Evolutionary conservation across 2,888 invertebrate genomes (phyloP).

Genomic region (Deladenus siricidicola): DNA sequence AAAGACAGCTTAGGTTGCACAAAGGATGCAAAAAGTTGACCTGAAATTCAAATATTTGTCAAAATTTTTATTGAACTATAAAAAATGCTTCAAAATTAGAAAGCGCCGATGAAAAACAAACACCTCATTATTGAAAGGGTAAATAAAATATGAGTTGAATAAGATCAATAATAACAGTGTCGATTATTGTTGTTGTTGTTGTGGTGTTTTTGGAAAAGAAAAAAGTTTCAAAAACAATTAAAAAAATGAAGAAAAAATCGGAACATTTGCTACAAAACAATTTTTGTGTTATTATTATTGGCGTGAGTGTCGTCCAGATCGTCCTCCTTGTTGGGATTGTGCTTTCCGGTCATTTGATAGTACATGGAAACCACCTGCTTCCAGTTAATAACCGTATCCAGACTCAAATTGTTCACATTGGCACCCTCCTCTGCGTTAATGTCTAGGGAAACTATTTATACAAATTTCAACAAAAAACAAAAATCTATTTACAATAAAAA

Average conservation of each 20-base stretch:
- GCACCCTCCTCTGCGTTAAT: conserved; percentile 21
- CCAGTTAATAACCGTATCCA: conserved; percentile 52
- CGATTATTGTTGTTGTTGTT: no score
- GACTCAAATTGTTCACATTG: conserved; percentile 26
- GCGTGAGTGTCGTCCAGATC: not conserved
- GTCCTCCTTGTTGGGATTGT: conserved; percentile 14
- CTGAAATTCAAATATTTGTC: no score
- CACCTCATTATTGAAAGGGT: no score
- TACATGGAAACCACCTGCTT: conserved; percentile 19
- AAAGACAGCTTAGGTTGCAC: no score
- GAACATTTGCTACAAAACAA: not conserved
- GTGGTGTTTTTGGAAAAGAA: not conserved
- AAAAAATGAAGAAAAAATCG: not conserved
- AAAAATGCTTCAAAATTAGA: no score
- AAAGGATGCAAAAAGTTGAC: no score
- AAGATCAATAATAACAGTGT: no score
- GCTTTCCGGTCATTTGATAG: conserved; percentile 24
- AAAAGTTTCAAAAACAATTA: no score
- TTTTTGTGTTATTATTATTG: no score
- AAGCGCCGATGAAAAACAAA: no score
- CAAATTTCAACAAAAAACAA: not conserved
- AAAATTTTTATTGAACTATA: no score
- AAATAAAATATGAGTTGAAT: no score
- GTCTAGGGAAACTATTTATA: conserved; percentile 22
- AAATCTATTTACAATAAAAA: not conserved